Evolutionary conservation across 2,888 invertebrate species (phyloP).

Genomic region (Tetrapedia diversipes): DNA sequence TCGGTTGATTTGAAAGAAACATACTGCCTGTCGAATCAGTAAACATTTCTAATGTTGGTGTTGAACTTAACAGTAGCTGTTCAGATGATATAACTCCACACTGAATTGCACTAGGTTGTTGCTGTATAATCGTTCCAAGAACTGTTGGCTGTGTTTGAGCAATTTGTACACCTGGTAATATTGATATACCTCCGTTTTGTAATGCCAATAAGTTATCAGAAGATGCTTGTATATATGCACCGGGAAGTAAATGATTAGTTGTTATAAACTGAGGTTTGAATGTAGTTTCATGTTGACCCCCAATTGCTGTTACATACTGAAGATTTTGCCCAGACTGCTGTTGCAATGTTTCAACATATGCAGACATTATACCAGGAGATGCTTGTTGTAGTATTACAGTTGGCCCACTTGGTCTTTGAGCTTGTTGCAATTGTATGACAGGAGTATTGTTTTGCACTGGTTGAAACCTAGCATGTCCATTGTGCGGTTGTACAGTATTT

Average conservation of each 20-base stretch:
- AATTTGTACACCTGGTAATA: constrained; percentile 79
- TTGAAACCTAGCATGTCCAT: constrained; percentile 73
- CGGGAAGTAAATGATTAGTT: constrained; percentile 78
- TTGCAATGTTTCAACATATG: constrained; percentile 88
- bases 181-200: constrained; percentile 80
- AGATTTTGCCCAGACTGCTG: constrained; percentile 89
- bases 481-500: constrained; percentile 70
- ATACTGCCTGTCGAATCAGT: constrained; percentile 84
- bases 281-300: constrained; percentile 84
- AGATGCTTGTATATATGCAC: constrained; percentile 79
- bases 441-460: constrained; percentile 83
- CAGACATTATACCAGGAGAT: constrained; percentile 85
- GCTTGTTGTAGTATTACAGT: constrained; percentile 89
- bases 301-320: constrained; percentile 90
- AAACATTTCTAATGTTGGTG: constrained; percentile 87
- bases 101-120: constrained; percentile 84
- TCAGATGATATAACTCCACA: constrained; percentile 84
- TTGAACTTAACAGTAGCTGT: constrained; percentile 86
- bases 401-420: constrained; percentile 85
- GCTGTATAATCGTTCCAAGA: constrained; percentile 82
- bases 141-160: constrained; percentile 79
- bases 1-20: constrained; percentile 87
- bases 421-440: constrained; percentile 85
- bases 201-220: constrained; percentile 79
- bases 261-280: constrained; percentile 80